Evolutionary conservation across 2,888 invertebrate genomes (phyloP), one percentile per base, ranked within the genome.

Genomic region (Eulithis testata): DNA sequence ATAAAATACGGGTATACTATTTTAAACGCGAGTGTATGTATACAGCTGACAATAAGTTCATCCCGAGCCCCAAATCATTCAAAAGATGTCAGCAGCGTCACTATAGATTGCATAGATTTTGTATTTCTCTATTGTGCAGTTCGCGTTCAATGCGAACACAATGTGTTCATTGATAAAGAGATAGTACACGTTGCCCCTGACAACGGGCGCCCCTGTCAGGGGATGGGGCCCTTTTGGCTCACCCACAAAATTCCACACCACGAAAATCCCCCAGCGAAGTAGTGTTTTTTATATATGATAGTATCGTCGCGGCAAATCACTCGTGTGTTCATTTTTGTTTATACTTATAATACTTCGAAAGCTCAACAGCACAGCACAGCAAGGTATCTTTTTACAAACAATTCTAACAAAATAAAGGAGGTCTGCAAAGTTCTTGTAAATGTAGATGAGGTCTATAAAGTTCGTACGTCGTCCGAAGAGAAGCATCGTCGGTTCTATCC

Each of bases 221-320:
- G 88, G 89, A 87, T 84, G 82, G 81, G 76, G 81, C 85, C 80
- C 80, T 81, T 80, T 76, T 72, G 72, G 70, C 76, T 87, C 84
- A 85, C 87, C 85, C 87, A 88, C 87, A 80, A 86, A 86, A 88
- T 87, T 83, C 83, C 77, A 77, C 83, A 67, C 79, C 72, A 71
- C 71, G 90, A 91, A 89, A 91, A 86, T 90, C 84, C 90, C 91
- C 89, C 84, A 79, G 81, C 83, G 83, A 74, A 86, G 69, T 77
- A 85, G 12, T 54, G 86, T 88, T 89, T 31, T 88, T 76, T 76
- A 69, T n/a, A n/a, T 71, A 74, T 68, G 71, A 76, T 74, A 31
- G 63, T 57, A 55, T 47, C 55, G 40, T 73, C 66, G 72, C 27
- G 27, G 11, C 45, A 36, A 58, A 27, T 44, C 27, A 52, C 60